Conservation (phyloP, 2,888 invertebrate species). For the Lymantria dispar region DNA sequence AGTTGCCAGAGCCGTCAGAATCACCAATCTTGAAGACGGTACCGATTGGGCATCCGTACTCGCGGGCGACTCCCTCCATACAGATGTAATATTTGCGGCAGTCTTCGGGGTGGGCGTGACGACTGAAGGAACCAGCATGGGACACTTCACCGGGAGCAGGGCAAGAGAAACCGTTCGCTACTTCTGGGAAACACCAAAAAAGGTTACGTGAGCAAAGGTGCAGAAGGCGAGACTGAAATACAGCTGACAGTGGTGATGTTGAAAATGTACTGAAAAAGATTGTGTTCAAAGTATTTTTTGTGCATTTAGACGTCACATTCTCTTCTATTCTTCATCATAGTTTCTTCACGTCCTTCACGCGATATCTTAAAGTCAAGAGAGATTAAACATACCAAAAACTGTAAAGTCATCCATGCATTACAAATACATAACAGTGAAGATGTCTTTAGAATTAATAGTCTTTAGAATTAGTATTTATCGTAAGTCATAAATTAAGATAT, state of each 20-base stretch:
- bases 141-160: slow-evolving; percentile 92
- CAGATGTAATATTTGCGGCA: slow-evolving; percentile 98
- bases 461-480: too few relatives aligned
- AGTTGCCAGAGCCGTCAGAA: slow-evolving; percentile 94
- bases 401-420: too few relatives aligned
- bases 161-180: slow-evolving; percentile 94
- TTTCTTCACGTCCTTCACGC: not conserved
- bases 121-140: slow-evolving; percentile 94
- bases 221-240: slow-evolving; percentile 55
- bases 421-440: too few relatives aligned
- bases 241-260: slow-evolving; percentile 42
- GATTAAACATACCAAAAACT: too few relatives aligned
- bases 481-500: too few relatives aligned
- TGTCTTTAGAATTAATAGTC: too few relatives aligned
- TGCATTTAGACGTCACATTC: slow-evolving; percentile 4
- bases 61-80: slow-evolving; percentile 93
- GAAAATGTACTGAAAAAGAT: slow-evolving; percentile 36
- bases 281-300: not conserved
- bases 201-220: slow-evolving; percentile 59
- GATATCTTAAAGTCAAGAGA: too few relatives aligned
- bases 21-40: slow-evolving; percentile 97
- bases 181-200: slow-evolving; percentile 85
- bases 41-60: slow-evolving; percentile 97
- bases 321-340: not conserved
- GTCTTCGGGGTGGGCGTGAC: slow-evolving; percentile 97